Evolutionary conservation across 2,888 invertebrate genomes (phyloP), one percentile per base, ranked within the genome.

Genomic region (Pachydiplax longipennis): DNA sequence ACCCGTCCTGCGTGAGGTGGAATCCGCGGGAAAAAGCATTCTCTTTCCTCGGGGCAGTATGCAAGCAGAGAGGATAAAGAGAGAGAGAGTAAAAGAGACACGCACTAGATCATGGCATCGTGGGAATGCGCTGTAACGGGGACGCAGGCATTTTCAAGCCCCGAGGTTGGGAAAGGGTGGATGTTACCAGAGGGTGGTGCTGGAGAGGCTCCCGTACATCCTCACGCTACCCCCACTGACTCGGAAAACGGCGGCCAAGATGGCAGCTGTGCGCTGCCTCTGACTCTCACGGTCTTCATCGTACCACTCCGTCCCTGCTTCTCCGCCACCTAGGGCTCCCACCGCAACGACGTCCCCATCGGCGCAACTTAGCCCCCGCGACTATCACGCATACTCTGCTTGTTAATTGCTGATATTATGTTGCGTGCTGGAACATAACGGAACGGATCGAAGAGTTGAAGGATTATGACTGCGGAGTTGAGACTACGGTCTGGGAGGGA

Each of bases 101-200:
- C 83, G 83, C 87, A 65, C 31, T 48, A 31, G 83, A 53, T 40
- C 83, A 58, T 83, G 87, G 87, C 61, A 87, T 87, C 87, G 87
- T 87, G 87, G 87, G 87, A 87, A 87, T 87, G 87, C 37, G 87
- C 87, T 35, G 87, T 87, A 35, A 58, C 87, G 87, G 25, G 35
- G 65, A 61, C 87, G 61, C 58, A 61, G 87, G 87, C 65, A 87
- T 87, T 87, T 87, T 87, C 37, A 61, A 65, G 87, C 87, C 87
- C 87, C 87, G 22, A 18, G 82, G 82, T 25, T 48, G 31, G 83
- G 31, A 44, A 53, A 58, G 83, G 48, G 10, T 15, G 31, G 35
- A 58, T 31, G 35, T 35, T 31, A 73, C 25, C 53, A 22, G 83
- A 53, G 82, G 44, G 31, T 12, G 40, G 15, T 44, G 44, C n/a